These are phyloP conservation scores for Oreochromis tanganicae DNA, from an alignment of 2,113 vertebrate genomes.

Conservation along the genomic window DNA sequence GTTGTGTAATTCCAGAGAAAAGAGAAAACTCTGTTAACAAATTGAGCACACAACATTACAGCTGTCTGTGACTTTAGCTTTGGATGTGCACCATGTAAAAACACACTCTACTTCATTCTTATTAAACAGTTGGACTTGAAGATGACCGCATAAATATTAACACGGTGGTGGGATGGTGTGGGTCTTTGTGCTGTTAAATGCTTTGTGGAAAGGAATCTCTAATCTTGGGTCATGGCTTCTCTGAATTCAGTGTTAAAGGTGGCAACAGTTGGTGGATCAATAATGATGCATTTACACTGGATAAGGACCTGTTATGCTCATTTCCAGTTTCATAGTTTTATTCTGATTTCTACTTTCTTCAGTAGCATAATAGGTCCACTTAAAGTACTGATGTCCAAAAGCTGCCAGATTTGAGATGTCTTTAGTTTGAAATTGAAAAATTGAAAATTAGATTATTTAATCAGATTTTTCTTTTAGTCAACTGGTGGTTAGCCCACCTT, in stretches of 20 bases:
- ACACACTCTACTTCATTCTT: not conserved
- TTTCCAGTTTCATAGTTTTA: not conserved
- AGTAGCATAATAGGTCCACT: not conserved
- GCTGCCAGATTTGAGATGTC: too few relatives aligned
- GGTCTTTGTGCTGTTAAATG: not conserved
- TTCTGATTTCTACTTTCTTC: too few relatives aligned
- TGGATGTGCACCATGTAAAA: not conserved
- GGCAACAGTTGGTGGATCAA: not conserved
- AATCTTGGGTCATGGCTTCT: not conserved
- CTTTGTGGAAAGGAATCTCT: not conserved
- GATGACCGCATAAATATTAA: not conserved
- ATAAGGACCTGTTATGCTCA: not conserved
- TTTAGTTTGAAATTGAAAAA: not conserved
- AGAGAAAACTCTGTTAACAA: not conserved
- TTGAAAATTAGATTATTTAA: not conserved
- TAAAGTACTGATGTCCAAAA: too few relatives aligned
- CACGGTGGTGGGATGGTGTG: conserved; percentile 1
- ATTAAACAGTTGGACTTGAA: not conserved
- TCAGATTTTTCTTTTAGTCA: not conserved
- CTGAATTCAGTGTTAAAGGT: not conserved
- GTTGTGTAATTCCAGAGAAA: not conserved
- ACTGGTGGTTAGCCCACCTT: too few relatives aligned
- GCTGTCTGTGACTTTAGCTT: not conserved
- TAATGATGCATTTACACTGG: not conserved
- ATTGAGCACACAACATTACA: not conserved